phyloP scores from a whole-genome alignment of 2,888 invertebrate genomes.

The Melipona beecheii region DNA sequence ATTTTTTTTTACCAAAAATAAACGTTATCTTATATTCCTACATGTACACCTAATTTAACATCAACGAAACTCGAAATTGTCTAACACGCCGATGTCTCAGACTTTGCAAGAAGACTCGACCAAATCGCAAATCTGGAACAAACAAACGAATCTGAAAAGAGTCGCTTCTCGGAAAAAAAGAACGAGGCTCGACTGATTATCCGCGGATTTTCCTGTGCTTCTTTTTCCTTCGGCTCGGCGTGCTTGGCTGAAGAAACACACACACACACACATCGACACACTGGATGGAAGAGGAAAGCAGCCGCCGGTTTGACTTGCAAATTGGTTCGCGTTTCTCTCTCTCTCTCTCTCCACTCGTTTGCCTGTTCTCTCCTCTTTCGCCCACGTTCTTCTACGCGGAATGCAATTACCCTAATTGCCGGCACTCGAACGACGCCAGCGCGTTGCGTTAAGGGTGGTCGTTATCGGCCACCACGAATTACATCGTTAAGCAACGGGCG shows the following conservation, averaged over 20 bases:
- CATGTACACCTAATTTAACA: no score
- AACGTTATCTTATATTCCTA: no score
- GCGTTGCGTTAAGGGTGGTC: slow-evolving; percentile 77
- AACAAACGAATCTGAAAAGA: no score
- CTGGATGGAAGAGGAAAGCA: neutral
- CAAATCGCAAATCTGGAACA: no score
- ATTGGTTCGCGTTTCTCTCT: slow-evolving; percentile 54
- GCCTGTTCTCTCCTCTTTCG: slow-evolving; percentile 59
- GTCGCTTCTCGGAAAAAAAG: no score
- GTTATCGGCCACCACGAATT: slow-evolving; percentile 77
- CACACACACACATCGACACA: no score
- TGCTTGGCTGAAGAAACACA: neutral
- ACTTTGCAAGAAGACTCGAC: no score
- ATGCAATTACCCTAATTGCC: slow-evolving; percentile 78
- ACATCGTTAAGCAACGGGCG: slow-evolving; percentile 68
- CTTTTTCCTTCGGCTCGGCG: slow-evolving; percentile 16
- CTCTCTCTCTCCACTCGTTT: slow-evolving; percentile 31
- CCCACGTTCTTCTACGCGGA: slow-evolving; percentile 66
- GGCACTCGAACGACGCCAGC: slow-evolving; percentile 60
- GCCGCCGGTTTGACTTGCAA: slow-evolving; percentile 66
- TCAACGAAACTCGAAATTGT: no score
- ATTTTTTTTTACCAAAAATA: no score
- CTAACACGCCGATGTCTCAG: no score
- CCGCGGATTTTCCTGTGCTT: slow-evolving; percentile 42
- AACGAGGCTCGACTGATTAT: neutral